These are phyloP conservation scores for Sinocyclocheilus anophthalmus DNA, from an alignment of 2,113 vertebrate genomes.

Conservation along the genomic window DNA sequence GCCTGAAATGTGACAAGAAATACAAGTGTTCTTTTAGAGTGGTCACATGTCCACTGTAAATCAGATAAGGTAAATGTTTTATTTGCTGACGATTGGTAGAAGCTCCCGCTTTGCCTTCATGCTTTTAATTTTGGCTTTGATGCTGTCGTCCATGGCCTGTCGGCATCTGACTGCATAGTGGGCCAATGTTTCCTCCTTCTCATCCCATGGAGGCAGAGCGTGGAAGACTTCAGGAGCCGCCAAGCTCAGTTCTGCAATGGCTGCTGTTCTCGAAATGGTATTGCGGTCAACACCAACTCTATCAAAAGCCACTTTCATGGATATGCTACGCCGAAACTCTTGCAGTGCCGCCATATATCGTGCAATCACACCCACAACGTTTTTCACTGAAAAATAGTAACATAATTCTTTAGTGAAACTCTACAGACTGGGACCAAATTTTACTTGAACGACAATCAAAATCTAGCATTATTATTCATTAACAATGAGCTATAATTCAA, in stretches of 20 bases:
- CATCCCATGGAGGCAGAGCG: slow-evolving; percentile 66
- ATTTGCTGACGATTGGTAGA: slow-evolving; percentile 67
- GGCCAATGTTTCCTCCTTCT: slow-evolving; percentile 71
- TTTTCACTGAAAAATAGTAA: slow-evolving; percentile 63
- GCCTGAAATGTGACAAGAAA: neutral
- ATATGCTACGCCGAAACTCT: slow-evolving; percentile 66
- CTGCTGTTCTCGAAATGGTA: slow-evolving; percentile 69
- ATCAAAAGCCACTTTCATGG: slow-evolving; percentile 72
- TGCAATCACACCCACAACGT: slow-evolving; percentile 67
- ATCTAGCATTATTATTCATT: neutral
- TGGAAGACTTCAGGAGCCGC: slow-evolving; percentile 69
- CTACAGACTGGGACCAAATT: neutral
- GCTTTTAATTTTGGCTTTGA: slow-evolving; percentile 69
- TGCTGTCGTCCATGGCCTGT: slow-evolving; percentile 71
- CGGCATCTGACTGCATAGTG: slow-evolving; percentile 67
- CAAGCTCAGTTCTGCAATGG: slow-evolving; percentile 69
- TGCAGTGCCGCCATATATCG: slow-evolving; percentile 69
- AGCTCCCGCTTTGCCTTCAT: slow-evolving; percentile 71
- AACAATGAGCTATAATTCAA: no score
- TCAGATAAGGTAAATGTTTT: neutral
- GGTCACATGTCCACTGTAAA: neutral
- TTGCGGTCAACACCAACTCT: slow-evolving; percentile 70
- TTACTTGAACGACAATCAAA: neutral
- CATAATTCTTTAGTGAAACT: neutral
- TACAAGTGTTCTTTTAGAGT: neutral